A percentile compares a stretch with the other conserved stretches of the same genome.
phyloP scores from a whole-genome alignment of 64 coral and sea anemone genomes.

The Platygyra sinensis region DNA sequence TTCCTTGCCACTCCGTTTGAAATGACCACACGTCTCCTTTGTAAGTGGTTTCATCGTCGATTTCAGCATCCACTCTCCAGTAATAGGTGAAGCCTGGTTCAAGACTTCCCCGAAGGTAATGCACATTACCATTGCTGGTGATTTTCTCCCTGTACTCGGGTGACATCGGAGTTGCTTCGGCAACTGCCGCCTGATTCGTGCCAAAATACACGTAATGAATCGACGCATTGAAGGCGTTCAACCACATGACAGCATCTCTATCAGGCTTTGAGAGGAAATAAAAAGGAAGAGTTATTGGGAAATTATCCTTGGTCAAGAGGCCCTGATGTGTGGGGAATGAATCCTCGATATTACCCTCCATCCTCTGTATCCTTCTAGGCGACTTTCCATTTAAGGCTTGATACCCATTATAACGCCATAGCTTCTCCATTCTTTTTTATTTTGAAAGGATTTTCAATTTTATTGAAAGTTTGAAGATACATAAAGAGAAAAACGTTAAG shows the following conservation, averaged over 20 bases:
- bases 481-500: too few relatives aligned
- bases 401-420: too few relatives aligned
- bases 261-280: not conserved
- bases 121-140: constrained; percentile 52
- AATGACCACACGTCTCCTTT: constrained; percentile 13
- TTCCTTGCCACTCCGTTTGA: not conserved
- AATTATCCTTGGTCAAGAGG: too few relatives aligned
- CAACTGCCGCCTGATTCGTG: constrained; percentile 22
- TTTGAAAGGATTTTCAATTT: too few relatives aligned
- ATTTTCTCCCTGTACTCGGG: constrained; percentile 36
- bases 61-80: constrained; percentile 72
- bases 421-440: too few relatives aligned
- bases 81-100: constrained; percentile 33
- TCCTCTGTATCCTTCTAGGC: too few relatives aligned
- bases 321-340: too few relatives aligned
- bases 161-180: constrained; percentile 25
- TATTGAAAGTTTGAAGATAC: too few relatives aligned
- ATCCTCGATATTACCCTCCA: too few relatives aligned
- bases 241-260: constrained; percentile 75
- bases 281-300: too few relatives aligned
- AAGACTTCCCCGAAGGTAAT: constrained; percentile 53
- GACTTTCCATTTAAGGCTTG: too few relatives aligned
- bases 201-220: constrained; percentile 69
- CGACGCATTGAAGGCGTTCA: constrained; percentile 50
- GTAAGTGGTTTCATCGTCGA: constrained; percentile 35